Evolutionary conservation across 2,797 vertebrate species (phyloP).

Genomic region (Poecilia gillii): DNA sequence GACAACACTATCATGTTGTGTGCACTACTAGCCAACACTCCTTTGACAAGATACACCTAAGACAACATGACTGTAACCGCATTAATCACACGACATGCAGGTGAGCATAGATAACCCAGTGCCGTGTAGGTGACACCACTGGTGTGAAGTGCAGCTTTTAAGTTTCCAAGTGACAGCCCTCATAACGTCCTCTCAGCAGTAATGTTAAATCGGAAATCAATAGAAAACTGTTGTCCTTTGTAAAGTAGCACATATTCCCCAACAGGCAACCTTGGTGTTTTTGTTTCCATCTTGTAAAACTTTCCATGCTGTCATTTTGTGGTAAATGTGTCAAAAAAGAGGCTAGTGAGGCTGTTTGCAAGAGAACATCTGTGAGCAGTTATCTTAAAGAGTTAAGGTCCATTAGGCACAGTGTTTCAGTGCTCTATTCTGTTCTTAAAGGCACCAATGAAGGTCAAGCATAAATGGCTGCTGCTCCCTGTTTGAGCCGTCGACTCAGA

Average conservation of each 20-base stretch:
- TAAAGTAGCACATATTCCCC: slow-evolving; percentile 4
- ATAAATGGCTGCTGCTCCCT: slow-evolving; percentile 63
- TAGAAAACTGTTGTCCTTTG: neutral
- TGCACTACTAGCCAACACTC: too few relatives aligned
- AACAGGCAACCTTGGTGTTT: neutral
- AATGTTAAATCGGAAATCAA: slow-evolving; percentile 9
- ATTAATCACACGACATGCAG: slow-evolving; percentile 54
- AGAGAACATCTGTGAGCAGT: slow-evolving; percentile 44
- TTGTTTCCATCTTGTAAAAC: neutral
- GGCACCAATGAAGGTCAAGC: slow-evolving; percentile 76
- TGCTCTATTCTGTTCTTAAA: slow-evolving; percentile 53
- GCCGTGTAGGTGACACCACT: slow-evolving; percentile 65
- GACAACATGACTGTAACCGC: slow-evolving; percentile 77
- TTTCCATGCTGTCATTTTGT: slow-evolving; percentile 4
- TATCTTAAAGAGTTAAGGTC: slow-evolving; percentile 61
- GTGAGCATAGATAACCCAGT: slow-evolving; percentile 71
- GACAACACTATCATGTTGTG: neutral
- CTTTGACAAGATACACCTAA: neutral
- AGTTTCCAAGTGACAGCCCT: slow-evolving; percentile 12
- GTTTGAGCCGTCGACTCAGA: slow-evolving; percentile 50
- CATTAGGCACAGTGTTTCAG: slow-evolving; percentile 55
- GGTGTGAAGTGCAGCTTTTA: slow-evolving; percentile 54
- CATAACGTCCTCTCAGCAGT: neutral
- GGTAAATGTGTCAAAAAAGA: slow-evolving; percentile 13
- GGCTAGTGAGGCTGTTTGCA: slow-evolving; percentile 19